Percentiles rank a stretch among this genome's conserved stretches.
Evolutionary conservation across 2,797 vertebrate species (phyloP).

Genomic region (Holocentrus rufus): DNA sequence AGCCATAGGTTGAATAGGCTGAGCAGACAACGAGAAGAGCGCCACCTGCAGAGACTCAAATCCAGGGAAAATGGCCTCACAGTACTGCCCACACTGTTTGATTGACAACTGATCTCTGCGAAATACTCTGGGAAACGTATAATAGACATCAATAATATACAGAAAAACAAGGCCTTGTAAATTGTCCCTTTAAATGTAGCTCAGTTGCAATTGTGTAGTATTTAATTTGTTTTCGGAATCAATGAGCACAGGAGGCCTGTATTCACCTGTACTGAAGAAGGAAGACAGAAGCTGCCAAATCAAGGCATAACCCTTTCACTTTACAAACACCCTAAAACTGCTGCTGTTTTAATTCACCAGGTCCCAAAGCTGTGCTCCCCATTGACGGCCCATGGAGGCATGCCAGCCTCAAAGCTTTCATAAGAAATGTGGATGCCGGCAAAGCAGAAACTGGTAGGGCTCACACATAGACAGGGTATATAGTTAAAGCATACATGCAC

Average conservation of each 20-base stretch:
- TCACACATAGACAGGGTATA: slow-evolving; percentile 2
- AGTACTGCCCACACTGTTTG: no score
- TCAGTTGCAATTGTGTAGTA: no score
- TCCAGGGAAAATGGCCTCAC: no score
- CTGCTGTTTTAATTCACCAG: slow-evolving; percentile 40
- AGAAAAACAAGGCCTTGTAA: no score
- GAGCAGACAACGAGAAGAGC: slow-evolving; percentile 42
- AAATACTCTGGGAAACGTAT: no score
- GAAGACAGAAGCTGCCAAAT: neutral
- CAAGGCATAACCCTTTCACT: neutral
- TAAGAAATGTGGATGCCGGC: slow-evolving; percentile 76
- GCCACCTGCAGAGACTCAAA: slow-evolving; percentile 45
- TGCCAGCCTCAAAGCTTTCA: slow-evolving; percentile 74
- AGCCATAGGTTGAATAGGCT: neutral
- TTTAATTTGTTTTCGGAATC: no score
- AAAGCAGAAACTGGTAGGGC: slow-evolving; percentile 73
- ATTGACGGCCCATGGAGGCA: slow-evolving; percentile 77
- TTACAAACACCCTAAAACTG: neutral
- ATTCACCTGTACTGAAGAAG: no score
- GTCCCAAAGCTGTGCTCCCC: slow-evolving; percentile 74
- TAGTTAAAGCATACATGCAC: neutral
- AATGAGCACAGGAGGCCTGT: no score
- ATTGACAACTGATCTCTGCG: no score
- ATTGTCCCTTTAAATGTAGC: no score
- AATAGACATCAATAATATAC: no score